A percentile compares a stretch with the other conserved stretches of the same genome.
Evolutionary conservation across 2,797 vertebrate genomes (phyloP).

Genomic region (Adelosebastes latens): DNA sequence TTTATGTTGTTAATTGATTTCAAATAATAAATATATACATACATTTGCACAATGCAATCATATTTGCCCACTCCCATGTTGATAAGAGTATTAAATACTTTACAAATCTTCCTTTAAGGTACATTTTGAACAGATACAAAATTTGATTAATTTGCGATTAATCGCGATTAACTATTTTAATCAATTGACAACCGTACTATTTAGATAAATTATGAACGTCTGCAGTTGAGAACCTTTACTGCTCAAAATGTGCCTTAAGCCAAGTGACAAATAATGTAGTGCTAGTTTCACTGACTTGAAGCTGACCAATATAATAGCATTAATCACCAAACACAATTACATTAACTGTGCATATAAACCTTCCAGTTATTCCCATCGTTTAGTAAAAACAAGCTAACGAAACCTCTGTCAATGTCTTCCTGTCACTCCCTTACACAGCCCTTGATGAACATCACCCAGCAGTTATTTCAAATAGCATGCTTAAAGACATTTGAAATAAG

Average conservation of each 20-base stretch:
- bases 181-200: neutral
- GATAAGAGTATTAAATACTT: no score
- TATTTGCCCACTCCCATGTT: no score
- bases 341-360: neutral
- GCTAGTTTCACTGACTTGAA: neutral
- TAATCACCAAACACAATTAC: neutral
- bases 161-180: no score
- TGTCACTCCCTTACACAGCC: neutral
- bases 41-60: no score
- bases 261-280: neutral
- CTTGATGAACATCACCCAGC: neutral
- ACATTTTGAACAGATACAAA: no score
- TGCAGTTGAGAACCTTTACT: neutral
- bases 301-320: neutral
- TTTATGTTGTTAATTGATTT: no score
- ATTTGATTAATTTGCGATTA: no score
- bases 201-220: neutral
- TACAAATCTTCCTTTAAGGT: no score
- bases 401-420: neutral
- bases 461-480: neutral
- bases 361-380: neutral
- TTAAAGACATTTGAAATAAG: constrained; percentile 30
- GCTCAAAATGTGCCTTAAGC: neutral
- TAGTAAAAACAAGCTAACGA: constrained; percentile 8
- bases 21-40: no score